These are phyloP conservation scores for Caenorhabditis macrosperma DNA, from an alignment of 2,888 invertebrate genomes.

Conservation along the genomic window DNA sequence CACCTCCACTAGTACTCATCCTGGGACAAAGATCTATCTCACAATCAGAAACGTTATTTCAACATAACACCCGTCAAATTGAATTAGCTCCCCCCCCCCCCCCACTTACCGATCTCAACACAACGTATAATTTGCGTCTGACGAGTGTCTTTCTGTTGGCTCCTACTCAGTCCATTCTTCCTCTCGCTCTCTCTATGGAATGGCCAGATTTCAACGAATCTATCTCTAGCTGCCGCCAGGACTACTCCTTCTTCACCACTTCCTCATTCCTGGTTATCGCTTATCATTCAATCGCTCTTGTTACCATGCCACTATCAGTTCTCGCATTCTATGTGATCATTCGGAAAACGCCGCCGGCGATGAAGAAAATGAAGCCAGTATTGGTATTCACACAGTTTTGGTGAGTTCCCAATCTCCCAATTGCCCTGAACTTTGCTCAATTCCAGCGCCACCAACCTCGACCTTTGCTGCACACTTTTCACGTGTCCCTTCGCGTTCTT, in stretches of 20 bases:
- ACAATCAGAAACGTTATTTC: no score
- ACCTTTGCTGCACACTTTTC: conserved; percentile 18
- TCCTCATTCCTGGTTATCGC: conserved; percentile 25
- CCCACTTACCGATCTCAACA: no score
- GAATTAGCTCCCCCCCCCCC: no score
- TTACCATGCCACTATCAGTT: conserved; percentile 32
- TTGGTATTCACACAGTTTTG: background rate
- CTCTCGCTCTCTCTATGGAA: background rate
- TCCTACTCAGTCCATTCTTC: background rate
- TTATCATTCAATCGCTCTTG: conserved; percentile 6
- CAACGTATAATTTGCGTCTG: no score
- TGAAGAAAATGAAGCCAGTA: background rate
- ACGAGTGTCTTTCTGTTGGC: no score
- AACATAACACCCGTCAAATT: no score
- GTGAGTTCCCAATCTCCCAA: background rate
- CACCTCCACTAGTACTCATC: no score
- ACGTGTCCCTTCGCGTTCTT: conserved; percentile 27
- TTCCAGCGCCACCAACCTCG: conserved; percentile 23
- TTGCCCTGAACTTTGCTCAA: no score
- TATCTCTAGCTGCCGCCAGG: conserved; percentile 22
- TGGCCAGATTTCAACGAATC: background rate
- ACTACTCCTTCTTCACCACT: conserved; percentile 26
- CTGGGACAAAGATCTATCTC: no score
- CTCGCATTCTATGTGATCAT: conserved; percentile 25
- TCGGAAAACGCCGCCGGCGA: conserved; percentile 4